A percentile compares a stretch with the other conserved stretches of the same genome.
These are phyloP conservation scores for Diaphora mendica DNA, from an alignment of 2,888 invertebrate genomes.

Conservation along the genomic window DNA sequence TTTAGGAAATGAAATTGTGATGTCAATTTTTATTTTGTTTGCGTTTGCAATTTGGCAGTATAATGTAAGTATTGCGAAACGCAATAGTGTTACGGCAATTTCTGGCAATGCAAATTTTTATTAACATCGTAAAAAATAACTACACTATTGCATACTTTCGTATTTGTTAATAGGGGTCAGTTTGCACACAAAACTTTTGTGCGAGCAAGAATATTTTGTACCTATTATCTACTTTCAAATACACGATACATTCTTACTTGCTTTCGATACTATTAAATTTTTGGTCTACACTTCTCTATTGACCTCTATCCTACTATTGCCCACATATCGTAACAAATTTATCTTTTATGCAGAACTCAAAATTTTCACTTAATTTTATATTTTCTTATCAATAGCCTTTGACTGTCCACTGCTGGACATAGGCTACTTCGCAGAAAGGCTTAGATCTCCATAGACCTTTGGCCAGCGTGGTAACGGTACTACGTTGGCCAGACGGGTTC, in stretches of 20 bases:
- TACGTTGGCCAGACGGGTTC: no score
- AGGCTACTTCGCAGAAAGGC: no score
- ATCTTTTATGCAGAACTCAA: no score
- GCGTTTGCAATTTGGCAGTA: slow-evolving; percentile 17
- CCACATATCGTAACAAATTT: no score
- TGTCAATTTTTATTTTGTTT: background rate
- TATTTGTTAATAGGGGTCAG: slow-evolving; percentile 13
- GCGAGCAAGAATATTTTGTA: no score
- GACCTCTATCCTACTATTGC: no score
- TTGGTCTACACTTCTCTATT: no score
- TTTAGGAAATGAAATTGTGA: slow-evolving; percentile 13
- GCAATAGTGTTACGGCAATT: slow-evolving; percentile 11
- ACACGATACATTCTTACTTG: background rate
- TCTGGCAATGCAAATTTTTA: background rate
- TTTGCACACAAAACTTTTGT: background rate
- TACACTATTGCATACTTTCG: background rate
- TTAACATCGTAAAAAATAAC: slow-evolving; percentile 14
- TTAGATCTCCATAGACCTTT: no score
- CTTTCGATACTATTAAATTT: background rate
- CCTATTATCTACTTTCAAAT: background rate
- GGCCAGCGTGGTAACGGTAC: no score
- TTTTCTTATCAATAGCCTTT: no score
- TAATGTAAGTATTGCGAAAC: background rate
- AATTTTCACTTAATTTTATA: no score
- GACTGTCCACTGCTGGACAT: no score